Evolutionary conservation across 2,797 vertebrate species (phyloP), one percentile per base, ranked within the genome.

Genomic region (Miichthys miiuy): DNA sequence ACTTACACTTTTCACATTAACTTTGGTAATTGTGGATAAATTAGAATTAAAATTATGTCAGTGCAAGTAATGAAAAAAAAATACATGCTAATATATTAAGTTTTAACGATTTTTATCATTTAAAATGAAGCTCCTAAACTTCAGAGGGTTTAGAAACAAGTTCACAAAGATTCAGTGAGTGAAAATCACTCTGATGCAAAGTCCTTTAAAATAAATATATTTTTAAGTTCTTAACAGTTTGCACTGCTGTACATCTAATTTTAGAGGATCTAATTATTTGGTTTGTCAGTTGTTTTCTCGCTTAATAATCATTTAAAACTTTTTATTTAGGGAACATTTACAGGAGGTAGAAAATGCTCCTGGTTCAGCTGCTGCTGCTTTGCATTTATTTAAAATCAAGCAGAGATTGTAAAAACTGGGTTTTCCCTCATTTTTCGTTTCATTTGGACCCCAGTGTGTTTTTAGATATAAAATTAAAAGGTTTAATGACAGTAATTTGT

Each of bases 351-450:
- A 78, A 75, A 80, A 25, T 18, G 14, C 12, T 72, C 20, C 27
- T 57, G 50, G 38, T 25, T 64, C 68, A 52, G 54, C 65, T 80
- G 21, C 71, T 66, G 38, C 25, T 63, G 10, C 17, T 87, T 60
- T 82, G 1, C 12, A 78, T 2, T 71, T 8, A 67, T 80, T 69
- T 76, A 30, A 38, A 79, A 72, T 81, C 10, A 52, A 50, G 34
- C 50, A 56, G 20, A 61, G 5, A 55, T 38, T 25, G 20, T 3
- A 17, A 50, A 54, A 66, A 13, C 3, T 1, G 2, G 0, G 4
- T 72, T 30, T 88, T 60, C 2, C 3, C 18, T 27, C 0, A 68
- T 88, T 85, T 84, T 91, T 92, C 88, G 83, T 93, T 92, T 88
- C 23, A 63, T 63, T 46, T 27, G 1, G 6, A 27, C 18, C 4